These are phyloP conservation scores for Cheirogaleus medius DNA, from an alignment of 2,113 vertebrate genomes.

Conservation along the genomic window DNA sequence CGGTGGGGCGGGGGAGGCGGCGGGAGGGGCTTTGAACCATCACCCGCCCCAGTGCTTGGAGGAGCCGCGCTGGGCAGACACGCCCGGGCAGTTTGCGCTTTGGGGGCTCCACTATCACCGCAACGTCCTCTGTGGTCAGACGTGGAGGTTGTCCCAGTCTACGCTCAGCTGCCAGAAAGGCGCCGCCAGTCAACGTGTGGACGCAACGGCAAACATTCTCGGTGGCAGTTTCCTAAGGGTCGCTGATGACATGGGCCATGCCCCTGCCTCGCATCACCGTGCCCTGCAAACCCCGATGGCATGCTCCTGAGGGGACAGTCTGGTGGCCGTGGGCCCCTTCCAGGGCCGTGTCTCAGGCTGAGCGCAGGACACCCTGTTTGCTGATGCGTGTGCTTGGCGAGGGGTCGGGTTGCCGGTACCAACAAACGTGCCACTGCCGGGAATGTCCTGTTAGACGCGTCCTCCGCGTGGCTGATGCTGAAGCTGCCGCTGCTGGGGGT, in stretches of 20 bases:
- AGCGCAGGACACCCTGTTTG: neutral
- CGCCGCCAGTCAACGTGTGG: accelerated
- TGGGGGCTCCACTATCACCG: accelerated
- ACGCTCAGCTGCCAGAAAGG: neutral
- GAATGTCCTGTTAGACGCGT: accelerated
- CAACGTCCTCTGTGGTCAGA: accelerated
- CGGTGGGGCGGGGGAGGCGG: accelerated
- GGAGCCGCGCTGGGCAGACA: accelerated
- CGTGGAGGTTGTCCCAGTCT: accelerated
- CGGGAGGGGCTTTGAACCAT: accelerated
- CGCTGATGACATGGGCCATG: accelerated
- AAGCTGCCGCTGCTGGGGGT: slow-evolving; percentile 70
- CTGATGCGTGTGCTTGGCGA: slow-evolving; percentile 58
- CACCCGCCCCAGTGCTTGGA: accelerated
- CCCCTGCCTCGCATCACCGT: accelerated
- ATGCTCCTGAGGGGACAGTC: neutral
- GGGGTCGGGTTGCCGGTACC: slow-evolving; percentile 44
- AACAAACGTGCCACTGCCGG: accelerated
- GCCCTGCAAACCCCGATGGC: accelerated
- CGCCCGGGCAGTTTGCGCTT: accelerated
- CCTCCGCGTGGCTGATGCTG: accelerated
- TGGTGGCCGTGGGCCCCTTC: accelerated
- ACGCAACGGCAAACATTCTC: accelerated
- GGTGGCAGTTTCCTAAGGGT: accelerated
- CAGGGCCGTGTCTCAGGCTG: neutral